Percentiles rank a stretch among this genome's conserved stretches.
These are phyloP conservation scores for Micrastur ruficollis DNA, from an alignment of 2,797 vertebrate species.

Conservation along the genomic window DNA sequence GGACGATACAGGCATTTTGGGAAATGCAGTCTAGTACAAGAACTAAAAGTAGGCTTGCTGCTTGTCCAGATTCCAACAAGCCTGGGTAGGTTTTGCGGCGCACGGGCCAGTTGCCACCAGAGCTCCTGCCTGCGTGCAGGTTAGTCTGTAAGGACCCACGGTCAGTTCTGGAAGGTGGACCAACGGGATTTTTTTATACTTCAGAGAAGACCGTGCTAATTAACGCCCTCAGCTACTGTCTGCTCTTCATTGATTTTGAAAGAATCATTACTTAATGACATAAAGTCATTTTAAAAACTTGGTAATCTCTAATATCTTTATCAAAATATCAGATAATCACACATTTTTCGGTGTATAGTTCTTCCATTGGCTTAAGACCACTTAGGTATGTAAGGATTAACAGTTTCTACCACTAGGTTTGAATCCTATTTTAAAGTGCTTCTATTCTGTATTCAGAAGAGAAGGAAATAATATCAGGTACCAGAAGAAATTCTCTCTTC, in stretches of 20 bases:
- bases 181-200: neutral
- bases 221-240: neutral
- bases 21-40: neutral
- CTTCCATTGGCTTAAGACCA: conserved; percentile 30
- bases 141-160: neutral
- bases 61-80: neutral
- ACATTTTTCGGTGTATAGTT: neutral
- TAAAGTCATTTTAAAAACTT: neutral
- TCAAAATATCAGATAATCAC: conserved; percentile 39
- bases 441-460: conserved; percentile 9
- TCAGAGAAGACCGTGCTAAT: neutral
- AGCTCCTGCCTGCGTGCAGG: neutral
- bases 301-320: conserved; percentile 13
- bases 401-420: neutral
- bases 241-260: conserved; percentile 22
- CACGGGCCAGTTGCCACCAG: neutral
- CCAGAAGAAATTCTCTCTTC: conserved; percentile 26
- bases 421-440: conserved; percentile 33
- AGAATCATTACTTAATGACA: conserved; percentile 10
- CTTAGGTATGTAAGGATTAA: conserved; percentile 45
- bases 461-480: neutral
- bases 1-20: neutral
- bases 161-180: neutral
- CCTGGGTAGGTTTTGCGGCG: neutral
- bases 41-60: neutral